Base-by-base conservation (phyloP, 2,113 vertebrate species). In the Calyptommatus sinebrachiatus region DNA sequence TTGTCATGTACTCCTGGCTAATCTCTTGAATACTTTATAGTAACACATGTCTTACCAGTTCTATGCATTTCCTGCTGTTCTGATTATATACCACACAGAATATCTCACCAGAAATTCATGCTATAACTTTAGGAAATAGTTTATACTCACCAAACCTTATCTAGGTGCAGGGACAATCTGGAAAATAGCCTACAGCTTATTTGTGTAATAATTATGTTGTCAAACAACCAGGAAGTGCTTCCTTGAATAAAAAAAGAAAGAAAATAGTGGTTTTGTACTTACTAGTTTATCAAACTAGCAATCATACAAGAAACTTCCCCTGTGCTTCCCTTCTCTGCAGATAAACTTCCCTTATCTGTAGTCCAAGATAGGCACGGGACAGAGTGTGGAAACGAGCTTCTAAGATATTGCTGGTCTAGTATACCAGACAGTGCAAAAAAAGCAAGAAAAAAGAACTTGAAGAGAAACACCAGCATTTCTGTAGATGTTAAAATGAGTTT, bases 401-500 rank as follows among this genome's bases (percentile, higher is more conserved):
- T 41, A 41, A 5, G 35, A 41, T 41, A 41, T 41, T 41, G 35
- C 35, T 41, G 35, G 35, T 41, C 35, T 41, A 5, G 35, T 41
- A 41, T 41, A 41, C 35, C 35, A 41, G 35, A 41, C 5, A 41
- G 35, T 41, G 35, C 35, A 57, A 75, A 76, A 74, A 77, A 84
- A 61, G 72, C 76, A 22, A 45, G 84, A 21, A 86, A 84, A 82
- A 87, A 67, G 20, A 4, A 77, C 26, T 82, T 81, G 16, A 91
- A 77, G 50, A 83, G 73, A 67, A 79, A 21, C 8, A 48, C n/a
- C n/a, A 63, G 66, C 60, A 81, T 81, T 60, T 89, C 86, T 6
- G 8, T 78, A 79, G 68, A 77, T 86, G 67, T 89, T 88, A 85
- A 85, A 87, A 9, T 8, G 73, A 71, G 73, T 69, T 16, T 20